Evolutionary conservation across 2,888 invertebrate species (phyloP).

Genomic region (Polydrusus cervinus): DNA sequence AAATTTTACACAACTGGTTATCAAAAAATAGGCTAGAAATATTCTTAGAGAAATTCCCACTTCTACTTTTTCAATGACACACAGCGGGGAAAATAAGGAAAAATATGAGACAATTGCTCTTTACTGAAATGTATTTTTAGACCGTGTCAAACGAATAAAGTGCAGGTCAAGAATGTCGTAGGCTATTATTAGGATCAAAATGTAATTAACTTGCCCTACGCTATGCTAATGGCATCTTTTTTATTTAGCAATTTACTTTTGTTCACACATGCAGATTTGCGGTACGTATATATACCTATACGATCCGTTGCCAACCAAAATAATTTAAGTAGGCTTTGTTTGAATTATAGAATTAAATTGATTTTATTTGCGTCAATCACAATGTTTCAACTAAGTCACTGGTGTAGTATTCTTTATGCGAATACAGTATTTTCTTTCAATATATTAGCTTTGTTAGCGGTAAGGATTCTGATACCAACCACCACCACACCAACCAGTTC

Average conservation of each 20-base stretch:
- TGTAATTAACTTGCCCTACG: constrained; percentile 61
- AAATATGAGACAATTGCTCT: constrained; percentile 43
- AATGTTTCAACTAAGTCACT: no score
- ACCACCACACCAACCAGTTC: no score
- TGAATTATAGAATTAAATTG: no score
- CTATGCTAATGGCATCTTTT: constrained; percentile 52
- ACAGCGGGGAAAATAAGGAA: constrained; percentile 33
- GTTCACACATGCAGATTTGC: constrained; percentile 1
- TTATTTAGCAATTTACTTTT: constrained; percentile 23
- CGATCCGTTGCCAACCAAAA: constrained; percentile 2
- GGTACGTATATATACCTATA: no score
- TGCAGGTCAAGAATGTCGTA: constrained; percentile 63
- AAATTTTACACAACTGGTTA: no score
- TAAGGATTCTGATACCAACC: no score
- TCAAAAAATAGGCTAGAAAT: no score
- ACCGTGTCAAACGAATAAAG: constrained; percentile 62
- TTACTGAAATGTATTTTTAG: constrained; percentile 61
- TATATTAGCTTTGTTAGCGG: no score
- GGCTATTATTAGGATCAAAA: constrained; percentile 63
- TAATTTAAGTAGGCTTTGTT: not conserved
- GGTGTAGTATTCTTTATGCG: no score
- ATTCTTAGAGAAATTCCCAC: no score
- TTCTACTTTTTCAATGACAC: constrained; percentile 7
- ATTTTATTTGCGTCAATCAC: no score
- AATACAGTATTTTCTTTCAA: no score